These are phyloP conservation scores for Mesoclemmys tuberculata DNA, from an alignment of 2,113 vertebrate genomes.

Conservation along the genomic window DNA sequence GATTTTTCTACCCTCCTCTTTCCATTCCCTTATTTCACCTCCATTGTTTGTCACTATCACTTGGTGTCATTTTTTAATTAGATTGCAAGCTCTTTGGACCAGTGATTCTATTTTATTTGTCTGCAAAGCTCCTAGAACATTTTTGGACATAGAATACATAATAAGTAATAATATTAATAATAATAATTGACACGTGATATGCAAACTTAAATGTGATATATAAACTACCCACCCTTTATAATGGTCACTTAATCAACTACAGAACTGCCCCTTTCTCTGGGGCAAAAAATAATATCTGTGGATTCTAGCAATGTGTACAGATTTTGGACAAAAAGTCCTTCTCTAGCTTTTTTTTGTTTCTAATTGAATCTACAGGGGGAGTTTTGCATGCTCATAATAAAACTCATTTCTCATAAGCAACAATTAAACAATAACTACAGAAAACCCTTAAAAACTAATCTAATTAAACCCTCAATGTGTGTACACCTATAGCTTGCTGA, in stretches of 20 bases:
- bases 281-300: not conserved
- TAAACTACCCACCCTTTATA: not conserved
- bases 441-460: not conserved
- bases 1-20: not conserved
- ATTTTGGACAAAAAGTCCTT: not conserved
- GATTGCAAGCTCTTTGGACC: not conserved
- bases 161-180: not conserved
- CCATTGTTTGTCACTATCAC: fast-evolving
- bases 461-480: not conserved
- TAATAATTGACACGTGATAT: not conserved
- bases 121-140: not conserved
- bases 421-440: not conserved
- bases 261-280: not conserved
- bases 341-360: not conserved
- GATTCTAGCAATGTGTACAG: not conserved
- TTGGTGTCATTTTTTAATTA: not conserved
- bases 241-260: not conserved
- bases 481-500: fast-evolving
- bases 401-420: not conserved
- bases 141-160: not conserved
- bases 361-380: not conserved
- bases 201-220: not conserved
- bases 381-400: not conserved
- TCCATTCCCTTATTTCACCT: not conserved
- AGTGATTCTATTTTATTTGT: not conserved